Evolutionary conservation across 2,888 invertebrate species (phyloP), one percentile per base, ranked within the genome.

Genomic region (Diarsia brunnea): DNA sequence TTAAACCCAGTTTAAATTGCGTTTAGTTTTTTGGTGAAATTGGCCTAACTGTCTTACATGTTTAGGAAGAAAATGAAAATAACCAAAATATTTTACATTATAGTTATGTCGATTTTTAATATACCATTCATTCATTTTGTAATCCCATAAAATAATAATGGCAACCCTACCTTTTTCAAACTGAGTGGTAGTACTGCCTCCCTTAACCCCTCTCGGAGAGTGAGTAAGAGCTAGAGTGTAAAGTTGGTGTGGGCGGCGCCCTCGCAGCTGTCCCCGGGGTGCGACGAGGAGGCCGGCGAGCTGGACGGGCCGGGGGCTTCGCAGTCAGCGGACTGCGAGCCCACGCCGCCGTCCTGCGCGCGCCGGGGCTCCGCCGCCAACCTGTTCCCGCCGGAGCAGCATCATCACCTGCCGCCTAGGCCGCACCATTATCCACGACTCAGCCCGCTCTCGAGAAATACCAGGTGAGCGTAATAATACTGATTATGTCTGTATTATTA

Each of bases 251-350:
- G 79, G 86, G 85, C 84, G 87, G 86, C 85, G 82, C 81, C 73
- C 84, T 83, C 85, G 31, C 94, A 98, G 98, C 97, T 98, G 90
- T 98, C 98, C 16, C 98, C 98, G 61, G 98, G 98, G 27, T 97
- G 98, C 77, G 98, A 98, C 89, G 98, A 98, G 88, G 98, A 98
- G 90, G 98, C 98, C 91, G 98, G 97, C 82, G 98, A 99, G 92
- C 97, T 98, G 87, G 98, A 99, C 90, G 98, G 98, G 85, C 98
- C 98, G n/a, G 98, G 98, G 49, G 98, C 98, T 68, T 98, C 98
- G 69, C 99, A 99, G 95, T 98, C 98, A 70, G 98, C 98, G 89
- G 99, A 99, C 97, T 99, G 99, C 95, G 99, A 99, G 95, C 98
- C 99, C 14, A 99, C 99, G 87, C 99, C 99, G 67, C 98, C 98